Conservation (phyloP, 2,888 invertebrate species). For the Zele albiditarsus region DNA sequence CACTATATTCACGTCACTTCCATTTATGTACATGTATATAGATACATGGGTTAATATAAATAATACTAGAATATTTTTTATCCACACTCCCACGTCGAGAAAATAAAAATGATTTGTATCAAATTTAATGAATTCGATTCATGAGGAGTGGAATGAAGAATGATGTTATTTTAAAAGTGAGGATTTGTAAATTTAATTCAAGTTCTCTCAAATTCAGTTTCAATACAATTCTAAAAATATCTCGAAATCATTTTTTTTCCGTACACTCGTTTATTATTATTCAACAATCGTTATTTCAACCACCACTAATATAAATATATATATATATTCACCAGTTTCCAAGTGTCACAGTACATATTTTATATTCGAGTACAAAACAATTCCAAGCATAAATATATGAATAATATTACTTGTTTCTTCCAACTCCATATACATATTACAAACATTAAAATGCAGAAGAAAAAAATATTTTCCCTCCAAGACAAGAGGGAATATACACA, state of each 20-base stretch:
- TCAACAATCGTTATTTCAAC: conserved; percentile 47
- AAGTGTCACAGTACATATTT: conserved; percentile 12
- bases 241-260: conserved; percentile 28
- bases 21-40: not conserved
- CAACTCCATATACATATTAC: not conserved
- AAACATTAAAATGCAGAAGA: not conserved
- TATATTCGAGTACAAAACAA: conserved; percentile 25
- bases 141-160: too few relatives aligned
- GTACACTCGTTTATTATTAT: not conserved
- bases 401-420: not conserved
- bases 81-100: not conserved
- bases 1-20: not conserved
- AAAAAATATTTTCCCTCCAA: conserved; percentile 14
- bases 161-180: too few relatives aligned
- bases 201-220: too few relatives aligned
- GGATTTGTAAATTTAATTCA: too few relatives aligned
- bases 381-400: conserved; percentile 1
- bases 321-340: conserved; percentile 39
- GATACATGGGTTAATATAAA: not conserved
- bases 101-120: too few relatives aligned
- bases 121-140: too few relatives aligned
- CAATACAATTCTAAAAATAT: not conserved
- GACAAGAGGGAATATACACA: conserved; percentile 1
- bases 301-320: too few relatives aligned
- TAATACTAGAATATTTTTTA: not conserved